Base-by-base conservation (phyloP, 2,113 vertebrate species). In the Cochlearius cochlearius region DNA sequence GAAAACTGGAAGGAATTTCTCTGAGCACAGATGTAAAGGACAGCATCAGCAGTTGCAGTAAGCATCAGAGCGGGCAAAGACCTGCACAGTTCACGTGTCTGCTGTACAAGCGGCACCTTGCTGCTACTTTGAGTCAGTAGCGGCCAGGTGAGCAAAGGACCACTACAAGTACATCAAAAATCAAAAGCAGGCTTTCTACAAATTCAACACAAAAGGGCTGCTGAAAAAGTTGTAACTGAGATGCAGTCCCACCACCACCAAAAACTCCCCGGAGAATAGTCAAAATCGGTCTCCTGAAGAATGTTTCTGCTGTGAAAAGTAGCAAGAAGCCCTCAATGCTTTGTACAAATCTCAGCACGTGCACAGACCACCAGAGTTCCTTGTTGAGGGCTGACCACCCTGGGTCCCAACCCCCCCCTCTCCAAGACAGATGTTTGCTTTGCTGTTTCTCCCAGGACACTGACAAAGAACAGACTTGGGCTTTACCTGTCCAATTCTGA, bases 31-130 rank as follows among this genome's bases (percentile, higher is more conserved):
- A 45, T n/a, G 29, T 50, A 2, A 71, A 79, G 47, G 38, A 52
- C 43, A 79, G 62, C 41, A 66, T 25, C 72, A 50, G 62, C 47
- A 72, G 53, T 5, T 36, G 18, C n/a, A 79, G 55, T 50, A 77
- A 69, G 52, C 15, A 53, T 7, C 50, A 53, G 41, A 30, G 26
- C 0, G 12, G 19, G 68, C 26, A 86, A 88, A 91, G 47, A 32
- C 15, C 26, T 17, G 20, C 23, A 30, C 9, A 11, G 25, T 60
- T 68, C 64, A 55, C 0, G 0, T 8, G 18, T 25, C 20, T 73
- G 3, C 78, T 56, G n/a, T 30, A 29, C 58, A 60, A 39, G 67
- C 20, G 80, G 25, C 32, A 88, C n/a, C 29, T 80, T 25, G 18
- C 36, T 74, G 45, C 41, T 68, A 1, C 32, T 64, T 69, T 14